Evolutionary conservation across 1,140 invertebrate species (phyloP), one percentile per base, ranked within the genome.

Genomic region (Linepithema humile): DNA sequence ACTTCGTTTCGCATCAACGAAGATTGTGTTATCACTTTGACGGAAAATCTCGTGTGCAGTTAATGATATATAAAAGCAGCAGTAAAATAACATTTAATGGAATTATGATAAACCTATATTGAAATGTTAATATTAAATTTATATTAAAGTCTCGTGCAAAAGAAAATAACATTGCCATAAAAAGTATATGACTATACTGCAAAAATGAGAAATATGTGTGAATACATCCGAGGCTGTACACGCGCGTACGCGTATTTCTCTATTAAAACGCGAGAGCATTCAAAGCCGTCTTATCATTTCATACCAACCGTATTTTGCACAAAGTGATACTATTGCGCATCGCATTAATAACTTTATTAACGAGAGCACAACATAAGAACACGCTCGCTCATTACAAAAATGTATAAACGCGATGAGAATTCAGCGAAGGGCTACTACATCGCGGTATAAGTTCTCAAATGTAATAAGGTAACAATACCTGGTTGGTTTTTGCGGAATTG

Each of bases 401-500:
- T 78, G 62, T 55, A 23, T 70, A 80, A 78, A 80, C 26, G 64
- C 64, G 38, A 80, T 80, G 75, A 12, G 67, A 80, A 80, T 70
- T 80, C 48, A 55, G 48, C 48, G 35, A 70, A 43, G 48, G 64
- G 45, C 75, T 17, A 55, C n/a, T 40, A 17, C 40, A n/a, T 10
- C 64, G 62, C 26, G 48, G 48, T 40, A 55, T 17, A 70, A 80
- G 57, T 82, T 82, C 43, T 60, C 69, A 74, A 82, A 74, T 74
- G 55, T 72, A 82, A 82, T 82, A 82, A 82, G 70, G 74, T 84
- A 88, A 87, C 86, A 80, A 88, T 88, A 87, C 75, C 75, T 74
- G 55, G 75, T 69, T 53, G 64, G 75, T 80, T 80, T 80, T 80
- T 85, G 78, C 85, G 80, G 83, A 69, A 88, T 87, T 88, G 50